A percentile compares a stretch with the other conserved stretches of the same genome.
These are phyloP conservation scores for Drosophila neotestacea DNA, from an alignment of 2,888 invertebrate genomes.

Conservation along the genomic window DNA sequence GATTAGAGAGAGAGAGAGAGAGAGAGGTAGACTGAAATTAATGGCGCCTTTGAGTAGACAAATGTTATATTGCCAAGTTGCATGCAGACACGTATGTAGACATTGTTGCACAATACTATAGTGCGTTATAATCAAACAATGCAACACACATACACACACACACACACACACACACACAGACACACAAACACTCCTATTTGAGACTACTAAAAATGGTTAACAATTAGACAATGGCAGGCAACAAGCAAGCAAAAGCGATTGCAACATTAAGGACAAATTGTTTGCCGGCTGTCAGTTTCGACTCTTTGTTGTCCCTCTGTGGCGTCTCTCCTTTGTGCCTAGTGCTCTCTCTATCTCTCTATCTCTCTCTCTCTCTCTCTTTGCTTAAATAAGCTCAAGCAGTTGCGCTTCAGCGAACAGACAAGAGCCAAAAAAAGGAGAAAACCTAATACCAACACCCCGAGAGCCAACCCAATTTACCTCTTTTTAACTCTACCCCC, in stretches of 20 bases:
- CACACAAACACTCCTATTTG: not conserved
- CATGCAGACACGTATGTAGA: constrained; percentile 28
- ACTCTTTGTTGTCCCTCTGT: constrained; percentile 38
- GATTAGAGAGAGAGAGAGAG: constrained; percentile 3
- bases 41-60: constrained; percentile 67
- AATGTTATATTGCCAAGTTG: constrained; percentile 61
- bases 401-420: constrained; percentile 57
- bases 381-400: constrained; percentile 69
- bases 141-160: constrained; percentile 40
- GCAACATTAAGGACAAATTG: constrained; percentile 75
- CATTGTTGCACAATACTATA: constrained; percentile 43
- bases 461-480: constrained; percentile 13
- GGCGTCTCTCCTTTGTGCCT: constrained; percentile 35
- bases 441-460: constrained; percentile 10
- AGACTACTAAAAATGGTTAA: constrained; percentile 62
- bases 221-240: constrained; percentile 76
- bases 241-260: constrained; percentile 77
- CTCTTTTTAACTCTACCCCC: constrained; percentile 2
- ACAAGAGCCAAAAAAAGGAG: constrained; percentile 1
- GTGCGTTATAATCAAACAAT: constrained; percentile 67
- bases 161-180: constrained; percentile 8
- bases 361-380: too few species aligned
- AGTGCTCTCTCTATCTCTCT: constrained; percentile 5
- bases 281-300: constrained; percentile 51
- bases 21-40: not conserved